A percentile compares a stretch with the other conserved stretches of the same genome.
phyloP scores from a whole-genome alignment of 2,113 vertebrate species.

The Physeter macrocephalus region DNA sequence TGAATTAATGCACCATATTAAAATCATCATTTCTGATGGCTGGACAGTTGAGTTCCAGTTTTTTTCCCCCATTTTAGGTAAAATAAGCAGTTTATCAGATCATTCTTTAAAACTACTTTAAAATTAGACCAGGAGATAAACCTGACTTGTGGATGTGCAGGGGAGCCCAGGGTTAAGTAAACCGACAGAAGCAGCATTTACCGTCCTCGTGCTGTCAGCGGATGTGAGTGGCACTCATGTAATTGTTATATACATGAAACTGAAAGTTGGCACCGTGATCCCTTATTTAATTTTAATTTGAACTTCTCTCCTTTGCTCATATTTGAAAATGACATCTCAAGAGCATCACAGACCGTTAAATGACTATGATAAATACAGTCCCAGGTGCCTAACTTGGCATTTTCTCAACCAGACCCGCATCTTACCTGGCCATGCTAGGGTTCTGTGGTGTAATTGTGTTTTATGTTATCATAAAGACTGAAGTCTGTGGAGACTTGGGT shows the following conservation, averaged over 20 bases:
- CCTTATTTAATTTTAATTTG: background rate
- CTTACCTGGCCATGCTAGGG: background rate
- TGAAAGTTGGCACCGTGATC: accelerated
- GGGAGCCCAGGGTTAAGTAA: background rate
- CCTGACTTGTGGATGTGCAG: accelerated
- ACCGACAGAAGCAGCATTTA: accelerated
- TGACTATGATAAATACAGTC: background rate
- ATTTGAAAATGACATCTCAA: background rate
- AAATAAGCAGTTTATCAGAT: background rate
- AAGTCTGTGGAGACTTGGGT: background rate
- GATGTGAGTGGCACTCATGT: too few species aligned
- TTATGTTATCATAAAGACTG: background rate
- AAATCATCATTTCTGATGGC: background rate
- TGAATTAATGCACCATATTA: background rate
- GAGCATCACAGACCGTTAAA: background rate
- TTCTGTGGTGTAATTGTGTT: background rate
- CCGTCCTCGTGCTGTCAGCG: accelerated
- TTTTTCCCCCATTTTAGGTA: background rate
- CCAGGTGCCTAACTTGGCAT: background rate
- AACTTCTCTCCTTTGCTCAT: background rate
- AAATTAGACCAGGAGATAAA: background rate
- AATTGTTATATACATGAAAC: accelerated
- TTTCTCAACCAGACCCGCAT: background rate
- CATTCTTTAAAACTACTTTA: background rate
- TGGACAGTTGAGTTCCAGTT: background rate